Evolutionary conservation across 2,888 invertebrate genomes (phyloP).

Genomic region (Cremastinae sp.): DNA sequence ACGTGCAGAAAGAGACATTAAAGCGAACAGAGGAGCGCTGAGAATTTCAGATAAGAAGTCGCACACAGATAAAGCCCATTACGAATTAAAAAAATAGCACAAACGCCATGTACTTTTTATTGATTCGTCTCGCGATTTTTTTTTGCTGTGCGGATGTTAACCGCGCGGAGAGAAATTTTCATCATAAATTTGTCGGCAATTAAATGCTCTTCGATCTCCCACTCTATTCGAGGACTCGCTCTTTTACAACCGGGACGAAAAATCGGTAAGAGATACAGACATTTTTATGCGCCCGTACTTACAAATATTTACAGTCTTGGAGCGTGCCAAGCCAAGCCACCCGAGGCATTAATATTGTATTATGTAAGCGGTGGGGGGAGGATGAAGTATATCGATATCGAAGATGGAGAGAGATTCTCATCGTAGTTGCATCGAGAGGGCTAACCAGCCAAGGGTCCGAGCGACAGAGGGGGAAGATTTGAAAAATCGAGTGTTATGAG

Average conservation of each 20-base stretch:
- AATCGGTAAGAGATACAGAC: background rate
- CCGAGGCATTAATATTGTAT: constrained; percentile 77
- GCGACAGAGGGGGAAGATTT: constrained; percentile 35
- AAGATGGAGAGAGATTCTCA: constrained; percentile 21
- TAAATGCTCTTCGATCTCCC: too few species aligned
- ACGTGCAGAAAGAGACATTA: too few species aligned
- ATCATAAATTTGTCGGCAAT: too few species aligned
- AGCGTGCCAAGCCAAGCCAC: constrained; percentile 73
- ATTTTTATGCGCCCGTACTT: constrained; percentile 12
- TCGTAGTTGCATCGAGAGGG: constrained; percentile 17
- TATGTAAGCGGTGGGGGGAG: constrained; percentile 72
- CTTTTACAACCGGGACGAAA: background rate
- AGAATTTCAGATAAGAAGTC: too few species aligned
- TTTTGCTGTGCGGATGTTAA: too few species aligned
- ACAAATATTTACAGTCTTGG: constrained; percentile 70
- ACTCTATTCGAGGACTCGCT: background rate
- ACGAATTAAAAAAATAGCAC: too few species aligned
- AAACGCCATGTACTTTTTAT: too few species aligned
- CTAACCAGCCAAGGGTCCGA: constrained; percentile 6
- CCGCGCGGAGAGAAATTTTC: too few species aligned
- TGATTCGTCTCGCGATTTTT: too few species aligned
- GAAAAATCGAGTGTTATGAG: constrained; percentile 65
- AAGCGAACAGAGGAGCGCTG: too few species aligned
- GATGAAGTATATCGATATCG: constrained; percentile 50
- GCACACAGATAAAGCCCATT: too few species aligned